Percentiles rank a stretch among this genome's conserved stretches.
Conservation (phyloP, 2,797 vertebrate genomes). For the Poeciliopsis presidionis region DNA sequence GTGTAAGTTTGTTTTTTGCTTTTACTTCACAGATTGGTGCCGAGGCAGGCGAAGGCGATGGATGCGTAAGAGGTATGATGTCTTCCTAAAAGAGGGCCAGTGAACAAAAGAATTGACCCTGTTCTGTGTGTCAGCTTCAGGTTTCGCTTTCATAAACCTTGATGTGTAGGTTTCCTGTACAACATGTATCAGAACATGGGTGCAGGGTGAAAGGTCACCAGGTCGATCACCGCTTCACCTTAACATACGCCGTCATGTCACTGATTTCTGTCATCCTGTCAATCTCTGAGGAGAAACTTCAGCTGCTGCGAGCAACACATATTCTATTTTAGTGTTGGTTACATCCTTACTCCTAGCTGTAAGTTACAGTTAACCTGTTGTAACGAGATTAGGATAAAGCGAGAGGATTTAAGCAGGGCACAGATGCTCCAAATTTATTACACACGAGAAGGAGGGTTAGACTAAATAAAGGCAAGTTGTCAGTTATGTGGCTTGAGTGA, state of each 20-base stretch:
- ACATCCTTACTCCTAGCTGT: slow-evolving; percentile 60
- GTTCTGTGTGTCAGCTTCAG: background rate
- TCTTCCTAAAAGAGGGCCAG: slow-evolving; percentile 15
- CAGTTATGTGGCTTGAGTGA: background rate
- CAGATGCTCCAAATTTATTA: slow-evolving; percentile 68
- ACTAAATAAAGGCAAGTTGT: slow-evolving; percentile 13
- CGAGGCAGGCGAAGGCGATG: slow-evolving; percentile 70
- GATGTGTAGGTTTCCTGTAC: background rate
- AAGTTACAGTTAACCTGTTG: slow-evolving; percentile 62
- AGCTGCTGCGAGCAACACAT: slow-evolving; percentile 15
- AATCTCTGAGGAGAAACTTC: background rate
- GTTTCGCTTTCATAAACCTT: slow-evolving; percentile 5
- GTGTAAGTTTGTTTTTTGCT: slow-evolving; percentile 15
- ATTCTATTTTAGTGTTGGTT: slow-evolving; percentile 42
- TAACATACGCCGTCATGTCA: slow-evolving; percentile 7
- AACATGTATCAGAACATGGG: background rate
- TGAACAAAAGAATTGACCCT: background rate
- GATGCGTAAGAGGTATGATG: slow-evolving; percentile 67
- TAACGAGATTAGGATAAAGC: slow-evolving; percentile 80
- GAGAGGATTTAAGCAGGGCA: slow-evolving; percentile 69
- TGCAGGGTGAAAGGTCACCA: background rate
- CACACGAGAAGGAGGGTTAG: slow-evolving; percentile 11
- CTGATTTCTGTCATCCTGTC: slow-evolving; percentile 10
- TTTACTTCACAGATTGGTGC: slow-evolving; percentile 31
- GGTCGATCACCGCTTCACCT: background rate